phyloP scores from a whole-genome alignment of 2,888 invertebrate genomes.

The Caenorhabditis japonica region DNA sequence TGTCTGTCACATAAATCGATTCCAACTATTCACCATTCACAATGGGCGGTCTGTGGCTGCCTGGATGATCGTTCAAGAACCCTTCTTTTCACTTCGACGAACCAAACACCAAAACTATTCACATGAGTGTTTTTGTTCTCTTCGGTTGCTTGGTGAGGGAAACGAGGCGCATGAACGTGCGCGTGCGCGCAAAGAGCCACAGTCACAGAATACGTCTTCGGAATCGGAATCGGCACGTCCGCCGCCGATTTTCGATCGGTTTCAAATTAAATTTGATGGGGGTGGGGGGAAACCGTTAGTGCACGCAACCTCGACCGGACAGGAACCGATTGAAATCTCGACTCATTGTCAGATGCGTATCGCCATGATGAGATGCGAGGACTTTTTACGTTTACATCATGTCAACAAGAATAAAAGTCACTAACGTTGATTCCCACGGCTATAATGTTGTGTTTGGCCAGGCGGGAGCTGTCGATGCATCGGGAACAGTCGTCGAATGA shows the following conservation, averaged over 20 bases:
- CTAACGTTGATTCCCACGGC: constrained; percentile 85
- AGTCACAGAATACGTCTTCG: too few relatives aligned
- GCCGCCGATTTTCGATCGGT: constrained; percentile 31
- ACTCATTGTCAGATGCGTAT: constrained; percentile 16
- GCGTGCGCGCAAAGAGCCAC: too few relatives aligned
- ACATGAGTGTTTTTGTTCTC: not conserved
- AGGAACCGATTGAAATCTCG: constrained; percentile 1
- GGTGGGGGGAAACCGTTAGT: too few relatives aligned
- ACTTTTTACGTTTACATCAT: not conserved
- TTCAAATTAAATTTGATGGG: constrained; percentile 3
- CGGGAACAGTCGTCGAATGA: constrained; percentile 86
- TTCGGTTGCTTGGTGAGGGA: not conserved
- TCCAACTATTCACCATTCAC: constrained; percentile 21
- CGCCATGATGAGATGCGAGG: not conserved
- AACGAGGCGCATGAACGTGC: not conserved
- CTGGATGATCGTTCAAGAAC: constrained; percentile 29
- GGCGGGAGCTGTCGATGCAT: constrained; percentile 87
- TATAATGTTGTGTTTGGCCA: constrained; percentile 89
- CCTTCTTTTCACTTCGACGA: constrained; percentile 5
- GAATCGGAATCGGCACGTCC: constrained; percentile 21
- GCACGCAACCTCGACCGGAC: constrained; percentile 4
- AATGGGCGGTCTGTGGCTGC: constrained; percentile 19
- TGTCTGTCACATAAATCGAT: constrained; percentile 3
- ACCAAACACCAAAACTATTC: constrained; percentile 38
- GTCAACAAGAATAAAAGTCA: constrained; percentile 6